Percentiles rank a stretch among this genome's conserved stretches.
phyloP scores from a whole-genome alignment of 2,888 invertebrate species.

The Marasmarcha lunaedactyla region DNA sequence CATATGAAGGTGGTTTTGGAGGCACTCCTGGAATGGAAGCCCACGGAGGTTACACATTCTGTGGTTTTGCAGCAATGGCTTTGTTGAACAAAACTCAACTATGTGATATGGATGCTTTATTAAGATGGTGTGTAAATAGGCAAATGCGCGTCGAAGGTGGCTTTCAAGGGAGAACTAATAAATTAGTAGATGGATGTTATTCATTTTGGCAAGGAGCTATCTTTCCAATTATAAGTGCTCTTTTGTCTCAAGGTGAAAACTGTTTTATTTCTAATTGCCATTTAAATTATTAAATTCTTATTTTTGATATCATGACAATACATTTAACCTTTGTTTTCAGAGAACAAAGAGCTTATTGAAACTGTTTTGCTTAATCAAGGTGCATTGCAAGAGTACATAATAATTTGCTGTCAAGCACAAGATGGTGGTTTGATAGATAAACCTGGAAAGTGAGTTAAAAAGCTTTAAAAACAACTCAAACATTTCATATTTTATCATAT shows the following conservation, averaged over 20 bases:
- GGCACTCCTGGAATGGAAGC: conserved; percentile 93
- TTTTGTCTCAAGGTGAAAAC: conserved; percentile 67
- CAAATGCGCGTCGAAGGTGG: conserved; percentile 97
- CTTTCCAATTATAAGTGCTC: conserved; percentile 87
- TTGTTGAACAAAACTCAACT: conserved; percentile 81
- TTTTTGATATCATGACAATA: neutral
- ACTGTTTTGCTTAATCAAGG: conserved; percentile 84
- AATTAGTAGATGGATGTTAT: conserved; percentile 98
- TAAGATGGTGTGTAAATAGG: conserved; percentile 89
- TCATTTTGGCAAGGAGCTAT: conserved; percentile 99
- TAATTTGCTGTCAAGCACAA: conserved; percentile 90
- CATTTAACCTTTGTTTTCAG: conserved; percentile 27
- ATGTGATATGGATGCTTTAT: conserved; percentile 80
- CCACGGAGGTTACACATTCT: conserved; percentile 99
- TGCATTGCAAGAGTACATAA: conserved; percentile 94
- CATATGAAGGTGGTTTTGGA: conserved; percentile 98
- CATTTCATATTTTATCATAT: neutral
- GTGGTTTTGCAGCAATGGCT: conserved; percentile 91
- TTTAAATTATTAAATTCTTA: no score
- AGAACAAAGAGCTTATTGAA: conserved; percentile 53
- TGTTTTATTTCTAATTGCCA: conserved; percentile 4
- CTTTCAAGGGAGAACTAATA: conserved; percentile 97
- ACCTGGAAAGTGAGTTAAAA: conserved; percentile 85
- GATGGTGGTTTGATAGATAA: conserved; percentile 95
- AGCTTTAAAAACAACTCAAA: no score